Base-by-base conservation (phyloP, 2,888 invertebrate species). In the Drosophila dives region DNA sequence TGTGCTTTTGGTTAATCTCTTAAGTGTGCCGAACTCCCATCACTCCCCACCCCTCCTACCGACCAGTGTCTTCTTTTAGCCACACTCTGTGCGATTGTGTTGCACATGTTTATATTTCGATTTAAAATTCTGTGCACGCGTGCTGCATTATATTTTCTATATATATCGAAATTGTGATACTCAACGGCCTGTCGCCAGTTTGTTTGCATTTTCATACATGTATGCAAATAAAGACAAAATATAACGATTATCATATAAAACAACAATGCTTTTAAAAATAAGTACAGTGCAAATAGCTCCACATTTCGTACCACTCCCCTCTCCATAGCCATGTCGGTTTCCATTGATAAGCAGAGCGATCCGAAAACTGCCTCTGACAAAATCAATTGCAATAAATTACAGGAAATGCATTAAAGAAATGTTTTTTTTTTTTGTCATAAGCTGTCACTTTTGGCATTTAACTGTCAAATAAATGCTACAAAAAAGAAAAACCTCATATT, bases 121-220 rank as follows among this genome's bases (percentile, higher is more conserved):
- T 89, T 89, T 85, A 74, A 85, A 85, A 86, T 85, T 89, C 84
- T 68, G 79, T 83, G 81, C 89, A 89, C 86, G 85, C 77, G 84
- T 79, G 63, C 42, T 70, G 84, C 89, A 86, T 86, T 89, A 86
- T 83, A 77, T 75, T 76, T 77, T 64, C 74, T 72, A 83, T 75
- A 77, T 75, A 63, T 64, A 50, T 65, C 26, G 60, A 66, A 61
- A 79, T 45, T 64, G 34, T 17, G 64, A 73, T 67, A 68, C 68
- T 64, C 70, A 59, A 49, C 74, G 67, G 70, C 33, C 75, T 72
- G 77, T 71, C 75, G 81, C 48, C 71, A 62, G 74, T 73, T 83
- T 73, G 75, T 64, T 66, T 64, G 70, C 69, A 53, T 72, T 81
- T 67, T 75, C 80, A 72, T 66, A 66, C 77, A 75, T 71, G 69